Conservation (phyloP, 2,113 vertebrate species). For the Rhea americana region DNA sequence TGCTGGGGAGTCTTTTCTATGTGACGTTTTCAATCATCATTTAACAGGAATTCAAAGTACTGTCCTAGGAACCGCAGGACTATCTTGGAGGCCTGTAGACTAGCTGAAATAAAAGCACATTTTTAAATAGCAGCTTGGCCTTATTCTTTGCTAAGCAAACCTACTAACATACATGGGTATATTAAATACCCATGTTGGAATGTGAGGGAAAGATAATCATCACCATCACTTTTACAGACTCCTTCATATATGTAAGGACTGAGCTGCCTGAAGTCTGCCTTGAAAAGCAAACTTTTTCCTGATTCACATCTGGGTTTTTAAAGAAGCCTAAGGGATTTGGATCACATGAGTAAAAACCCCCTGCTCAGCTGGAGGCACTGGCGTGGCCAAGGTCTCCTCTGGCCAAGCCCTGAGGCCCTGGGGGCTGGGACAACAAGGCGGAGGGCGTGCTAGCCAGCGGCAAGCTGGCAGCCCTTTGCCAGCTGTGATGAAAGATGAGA, state of each 20-base stretch:
- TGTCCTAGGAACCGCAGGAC: not conserved
- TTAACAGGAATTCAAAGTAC: not conserved
- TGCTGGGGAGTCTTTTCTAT: not conserved
- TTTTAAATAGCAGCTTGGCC: too few species aligned
- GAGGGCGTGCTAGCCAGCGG: rapidly evolving
- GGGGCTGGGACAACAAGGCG: not conserved
- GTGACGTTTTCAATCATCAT: not conserved
- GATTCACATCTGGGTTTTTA: not conserved
- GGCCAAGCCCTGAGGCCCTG: not conserved
- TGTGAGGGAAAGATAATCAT: not conserved
- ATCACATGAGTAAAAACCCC: not conserved
- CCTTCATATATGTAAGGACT: not conserved
- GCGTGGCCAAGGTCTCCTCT: not conserved
- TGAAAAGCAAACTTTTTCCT: not conserved
- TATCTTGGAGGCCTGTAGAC: not conserved
- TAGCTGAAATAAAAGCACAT: not conserved
- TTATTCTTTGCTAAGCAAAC: not conserved
- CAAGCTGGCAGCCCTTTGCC: constrained; percentile 1
- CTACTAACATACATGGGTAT: not conserved
- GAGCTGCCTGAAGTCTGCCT: not conserved
- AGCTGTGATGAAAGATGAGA: not conserved
- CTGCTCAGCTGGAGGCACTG: not conserved
- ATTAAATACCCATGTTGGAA: not conserved
- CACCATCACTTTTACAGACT: not conserved
- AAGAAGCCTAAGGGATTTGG: constrained; percentile 7